Evolutionary conservation across 2,888 invertebrate species (phyloP).

Genomic region (Lordiphosa fenestrarum): DNA sequence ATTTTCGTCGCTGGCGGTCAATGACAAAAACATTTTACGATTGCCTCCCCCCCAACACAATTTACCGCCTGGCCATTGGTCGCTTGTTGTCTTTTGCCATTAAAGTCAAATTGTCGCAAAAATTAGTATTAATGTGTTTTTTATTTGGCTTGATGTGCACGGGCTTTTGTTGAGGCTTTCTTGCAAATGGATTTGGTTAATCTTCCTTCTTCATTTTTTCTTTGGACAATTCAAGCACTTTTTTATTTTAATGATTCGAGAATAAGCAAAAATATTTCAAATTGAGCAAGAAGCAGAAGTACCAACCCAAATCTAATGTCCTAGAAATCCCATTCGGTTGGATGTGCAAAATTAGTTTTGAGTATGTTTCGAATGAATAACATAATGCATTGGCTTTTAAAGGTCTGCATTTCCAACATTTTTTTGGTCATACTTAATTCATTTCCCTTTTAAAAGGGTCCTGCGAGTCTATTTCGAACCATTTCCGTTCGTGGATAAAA

Average conservation of each 20-base stretch:
- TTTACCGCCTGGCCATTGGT: slow-evolving; percentile 42
- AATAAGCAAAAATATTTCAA: too few relatives aligned
- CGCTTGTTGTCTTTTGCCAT: slow-evolving; percentile 53
- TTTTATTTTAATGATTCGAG: slow-evolving; percentile 6
- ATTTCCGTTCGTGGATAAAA: too few relatives aligned
- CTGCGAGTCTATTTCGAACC: too few relatives aligned
- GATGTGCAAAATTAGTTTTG: too few relatives aligned
- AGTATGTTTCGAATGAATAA: too few relatives aligned
- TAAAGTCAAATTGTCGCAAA: slow-evolving; percentile 70
- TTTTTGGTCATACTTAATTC: too few relatives aligned
- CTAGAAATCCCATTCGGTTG: too few relatives aligned
- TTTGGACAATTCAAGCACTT: neutral
- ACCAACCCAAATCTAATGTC: too few relatives aligned
- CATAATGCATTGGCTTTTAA: too few relatives aligned
- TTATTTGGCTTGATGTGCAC: slow-evolving; percentile 54
- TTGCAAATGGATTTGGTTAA: slow-evolving; percentile 8
- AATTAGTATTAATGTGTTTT: slow-evolving; percentile 72
- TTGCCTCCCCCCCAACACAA: slow-evolving; percentile 6
- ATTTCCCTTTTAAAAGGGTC: too few relatives aligned
- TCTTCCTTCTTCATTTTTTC: neutral
- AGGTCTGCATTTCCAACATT: too few relatives aligned
- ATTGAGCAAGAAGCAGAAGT: too few relatives aligned
- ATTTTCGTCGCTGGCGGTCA: slow-evolving; percentile 64
- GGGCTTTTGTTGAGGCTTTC: slow-evolving; percentile 11
- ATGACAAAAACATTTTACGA: slow-evolving; percentile 65